A percentile compares a stretch with the other conserved stretches of the same genome.
Conservation (phyloP, 2,797 vertebrate genomes). For the Chelon labrosus region DNA sequence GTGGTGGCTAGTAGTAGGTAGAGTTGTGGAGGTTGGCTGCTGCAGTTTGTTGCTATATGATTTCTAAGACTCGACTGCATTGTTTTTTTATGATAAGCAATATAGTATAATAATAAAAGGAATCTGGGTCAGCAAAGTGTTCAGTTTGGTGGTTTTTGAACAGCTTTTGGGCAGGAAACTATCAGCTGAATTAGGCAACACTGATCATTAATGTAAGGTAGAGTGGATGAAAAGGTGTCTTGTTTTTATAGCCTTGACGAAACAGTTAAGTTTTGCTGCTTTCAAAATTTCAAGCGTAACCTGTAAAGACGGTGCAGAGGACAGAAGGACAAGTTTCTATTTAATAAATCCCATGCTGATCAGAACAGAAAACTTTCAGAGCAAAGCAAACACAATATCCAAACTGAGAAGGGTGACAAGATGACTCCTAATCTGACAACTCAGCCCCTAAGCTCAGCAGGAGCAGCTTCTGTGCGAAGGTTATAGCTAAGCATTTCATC, state of each 20-base stretch:
- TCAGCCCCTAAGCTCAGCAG: conserved; percentile 56
- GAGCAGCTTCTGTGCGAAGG: conserved; percentile 41
- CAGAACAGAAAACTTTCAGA: too few species aligned
- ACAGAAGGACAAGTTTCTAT: neutral
- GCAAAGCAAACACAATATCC: conserved; percentile 9
- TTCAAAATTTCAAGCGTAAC: neutral
- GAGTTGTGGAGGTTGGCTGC: too few species aligned
- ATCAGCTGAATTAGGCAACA: too few species aligned
- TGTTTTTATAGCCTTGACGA: neutral
- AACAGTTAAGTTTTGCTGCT: neutral
- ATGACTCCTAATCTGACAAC: conserved; percentile 63
- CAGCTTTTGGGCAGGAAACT: too few species aligned
- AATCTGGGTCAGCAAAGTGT: too few species aligned
- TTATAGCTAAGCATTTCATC: conserved; percentile 72
- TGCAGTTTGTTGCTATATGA: too few species aligned
- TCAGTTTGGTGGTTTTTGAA: too few species aligned
- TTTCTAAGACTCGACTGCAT: too few species aligned
- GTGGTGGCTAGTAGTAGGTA: too few species aligned
- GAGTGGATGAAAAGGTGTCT: neutral
- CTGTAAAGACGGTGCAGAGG: neutral
- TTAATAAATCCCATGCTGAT: neutral
- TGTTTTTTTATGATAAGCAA: too few species aligned
- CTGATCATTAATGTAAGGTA: neutral
- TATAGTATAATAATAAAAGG: too few species aligned
- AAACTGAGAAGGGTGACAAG: conserved; percentile 40